Conservation (phyloP, 2,797 vertebrate genomes). For the Onychomys torridus region DNA sequence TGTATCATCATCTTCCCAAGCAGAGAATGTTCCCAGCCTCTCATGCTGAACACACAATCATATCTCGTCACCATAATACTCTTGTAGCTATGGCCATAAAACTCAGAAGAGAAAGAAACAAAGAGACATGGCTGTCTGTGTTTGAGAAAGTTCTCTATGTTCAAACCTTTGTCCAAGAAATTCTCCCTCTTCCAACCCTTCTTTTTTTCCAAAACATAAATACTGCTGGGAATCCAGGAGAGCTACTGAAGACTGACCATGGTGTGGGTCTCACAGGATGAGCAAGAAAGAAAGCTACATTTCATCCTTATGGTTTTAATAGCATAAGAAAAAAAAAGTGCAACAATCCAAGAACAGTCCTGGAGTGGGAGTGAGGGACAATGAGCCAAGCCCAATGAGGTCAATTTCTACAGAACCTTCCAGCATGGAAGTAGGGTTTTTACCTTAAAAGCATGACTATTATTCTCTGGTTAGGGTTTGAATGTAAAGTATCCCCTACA, state of each 20-base stretch:
- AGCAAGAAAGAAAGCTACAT: conserved; percentile 73
- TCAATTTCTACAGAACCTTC: conserved; percentile 70
- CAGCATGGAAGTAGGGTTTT: neutral
- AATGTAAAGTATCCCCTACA: neutral
- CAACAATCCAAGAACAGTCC: conserved; percentile 70
- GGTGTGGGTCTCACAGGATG: conserved; percentile 32
- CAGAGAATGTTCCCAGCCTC: neutral
- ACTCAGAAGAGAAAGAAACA: neutral
- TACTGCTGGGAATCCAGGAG: neutral
- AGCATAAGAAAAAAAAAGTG: conserved; percentile 60
- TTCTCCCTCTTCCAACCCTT: neutral
- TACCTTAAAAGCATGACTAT: neutral
- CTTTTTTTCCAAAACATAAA: neutral
- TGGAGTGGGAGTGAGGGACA: conserved; percentile 35
- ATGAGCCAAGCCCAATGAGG: conserved; percentile 71
- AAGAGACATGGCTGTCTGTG: neutral
- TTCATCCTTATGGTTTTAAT: conserved; percentile 78
- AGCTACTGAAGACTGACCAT: neutral
- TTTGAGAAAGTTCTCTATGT: neutral
- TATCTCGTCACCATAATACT: neutral
- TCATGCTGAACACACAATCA: neutral
- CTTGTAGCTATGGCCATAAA: neutral
- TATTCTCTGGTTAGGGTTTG: neutral
- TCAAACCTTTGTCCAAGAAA: neutral
- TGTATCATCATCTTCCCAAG: neutral